phyloP scores from a whole-genome alignment of 2,888 invertebrate genomes.

The Leptinotarsa peninsularis region DNA sequence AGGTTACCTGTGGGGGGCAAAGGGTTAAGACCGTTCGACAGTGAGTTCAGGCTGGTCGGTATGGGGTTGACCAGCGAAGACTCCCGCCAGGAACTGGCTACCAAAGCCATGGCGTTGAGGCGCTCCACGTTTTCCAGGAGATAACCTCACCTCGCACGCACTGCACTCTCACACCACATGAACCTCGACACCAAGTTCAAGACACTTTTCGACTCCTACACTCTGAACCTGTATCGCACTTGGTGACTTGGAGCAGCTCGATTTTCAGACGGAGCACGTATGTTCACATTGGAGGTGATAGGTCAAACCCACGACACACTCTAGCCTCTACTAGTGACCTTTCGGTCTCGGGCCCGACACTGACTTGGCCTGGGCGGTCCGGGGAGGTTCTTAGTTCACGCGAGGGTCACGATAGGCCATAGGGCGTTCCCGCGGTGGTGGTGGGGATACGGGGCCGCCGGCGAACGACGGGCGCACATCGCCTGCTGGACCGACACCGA shows the following conservation, averaged over 20 bases:
- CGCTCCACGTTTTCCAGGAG: conserved; percentile 55
- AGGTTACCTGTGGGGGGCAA: conserved; percentile 67
- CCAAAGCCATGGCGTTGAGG: conserved; percentile 70
- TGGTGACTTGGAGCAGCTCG: conserved; percentile 52
- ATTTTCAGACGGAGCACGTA: conserved; percentile 53
- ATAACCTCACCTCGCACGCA: conserved; percentile 52
- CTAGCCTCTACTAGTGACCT: conserved; percentile 69
- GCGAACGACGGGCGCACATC: conserved; percentile 28
- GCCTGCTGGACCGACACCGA: conserved; percentile 12
- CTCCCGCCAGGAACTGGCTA: conserved; percentile 75
- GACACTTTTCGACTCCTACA: conserved; percentile 53
- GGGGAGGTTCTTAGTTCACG: conserved; percentile 67
- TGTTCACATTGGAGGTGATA: conserved; percentile 65
- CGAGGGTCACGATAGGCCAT: conserved; percentile 67
- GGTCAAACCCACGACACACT: conserved; percentile 68
- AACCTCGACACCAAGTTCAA: conserved; percentile 53
- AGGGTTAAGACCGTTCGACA: conserved; percentile 70
- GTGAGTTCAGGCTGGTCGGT: conserved; percentile 68
- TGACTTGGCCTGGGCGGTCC: conserved; percentile 67
- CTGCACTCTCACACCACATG: conserved; percentile 54
- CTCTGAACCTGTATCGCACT: conserved; percentile 52
- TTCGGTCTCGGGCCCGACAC: conserved; percentile 67
- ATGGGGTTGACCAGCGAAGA: conserved; percentile 70
- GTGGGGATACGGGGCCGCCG: conserved; percentile 45
- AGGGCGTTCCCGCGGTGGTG: conserved; percentile 62